Conservation (phyloP, 2,888 invertebrate species). For the Drosophila pegasa region DNA sequence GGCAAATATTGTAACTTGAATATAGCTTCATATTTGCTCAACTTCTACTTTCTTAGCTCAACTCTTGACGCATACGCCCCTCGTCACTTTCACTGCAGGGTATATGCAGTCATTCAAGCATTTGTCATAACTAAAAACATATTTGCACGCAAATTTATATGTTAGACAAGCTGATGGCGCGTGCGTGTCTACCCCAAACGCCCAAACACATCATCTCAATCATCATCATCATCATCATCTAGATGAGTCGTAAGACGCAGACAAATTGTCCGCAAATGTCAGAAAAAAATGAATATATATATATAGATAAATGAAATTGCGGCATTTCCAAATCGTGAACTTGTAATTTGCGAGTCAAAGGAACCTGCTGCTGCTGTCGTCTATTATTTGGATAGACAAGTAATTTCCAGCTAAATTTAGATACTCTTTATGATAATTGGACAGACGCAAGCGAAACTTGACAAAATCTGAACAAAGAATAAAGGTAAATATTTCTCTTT, state of each 20-base stretch:
- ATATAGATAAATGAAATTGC: constrained; percentile 53
- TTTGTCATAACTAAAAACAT: constrained; percentile 33
- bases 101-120: constrained; percentile 23
- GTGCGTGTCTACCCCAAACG: constrained; percentile 47
- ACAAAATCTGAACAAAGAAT: constrained; percentile 5
- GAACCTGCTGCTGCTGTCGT: constrained; percentile 11
- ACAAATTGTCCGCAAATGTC: constrained; percentile 66
- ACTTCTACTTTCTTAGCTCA: not conserved
- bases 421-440: constrained; percentile 44
- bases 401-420: constrained; percentile 56
- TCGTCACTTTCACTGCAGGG: not conserved
- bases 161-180: constrained; percentile 51
- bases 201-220: constrained; percentile 15
- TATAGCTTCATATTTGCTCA: not conserved
- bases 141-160: constrained; percentile 42
- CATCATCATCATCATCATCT: constrained; percentile 32
- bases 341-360: constrained; percentile 68
- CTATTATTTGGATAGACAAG: constrained; percentile 37
- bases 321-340: constrained; percentile 74
- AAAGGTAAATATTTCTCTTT: constrained; percentile 29
- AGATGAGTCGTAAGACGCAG: constrained; percentile 44
- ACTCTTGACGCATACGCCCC: not conserved
- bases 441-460: constrained; percentile 19
- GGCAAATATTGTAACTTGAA: not conserved
- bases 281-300: constrained; percentile 29